Percentiles rank a stretch among this genome's conserved stretches.
Evolutionary conservation across 2,113 vertebrate genomes (phyloP).

Genomic region (Natator depressus): DNA sequence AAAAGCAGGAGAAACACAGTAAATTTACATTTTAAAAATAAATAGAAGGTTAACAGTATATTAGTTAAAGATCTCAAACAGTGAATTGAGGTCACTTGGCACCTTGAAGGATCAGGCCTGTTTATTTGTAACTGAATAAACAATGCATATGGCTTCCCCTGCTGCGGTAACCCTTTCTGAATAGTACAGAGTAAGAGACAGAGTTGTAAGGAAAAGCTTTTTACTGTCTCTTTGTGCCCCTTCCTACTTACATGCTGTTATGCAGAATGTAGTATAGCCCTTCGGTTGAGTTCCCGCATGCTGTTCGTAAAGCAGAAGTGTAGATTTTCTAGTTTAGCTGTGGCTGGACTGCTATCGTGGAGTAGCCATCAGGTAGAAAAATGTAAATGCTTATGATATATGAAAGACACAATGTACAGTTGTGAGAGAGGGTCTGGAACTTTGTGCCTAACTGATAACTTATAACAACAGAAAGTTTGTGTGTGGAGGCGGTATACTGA

Average conservation of each 20-base stretch:
- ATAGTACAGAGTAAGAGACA: conserved; percentile 4
- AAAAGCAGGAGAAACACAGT: neutral
- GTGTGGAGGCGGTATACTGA: neutral
- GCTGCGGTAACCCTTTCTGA: conserved; percentile 1
- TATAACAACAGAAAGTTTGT: neutral
- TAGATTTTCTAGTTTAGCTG: neutral
- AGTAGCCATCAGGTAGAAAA: neutral
- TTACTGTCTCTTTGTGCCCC: conserved; percentile 51
- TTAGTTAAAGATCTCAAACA: neutral
- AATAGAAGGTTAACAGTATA: neutral
- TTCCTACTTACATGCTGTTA: neutral
- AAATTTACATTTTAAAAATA: neutral
- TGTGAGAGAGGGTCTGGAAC: neutral
- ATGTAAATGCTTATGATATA: neutral
- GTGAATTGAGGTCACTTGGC: conserved; percentile 36
- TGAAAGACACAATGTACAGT: neutral
- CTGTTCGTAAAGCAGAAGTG: accelerated
- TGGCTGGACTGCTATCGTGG: neutral
- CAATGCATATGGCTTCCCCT: neutral
- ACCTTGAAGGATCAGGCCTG: neutral
- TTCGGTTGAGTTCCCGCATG: neutral
- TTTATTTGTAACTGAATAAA: conserved; percentile 28
- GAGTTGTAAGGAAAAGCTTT: neutral
- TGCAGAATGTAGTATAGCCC: conserved; percentile 10
- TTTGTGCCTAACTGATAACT: neutral